phyloP scores from a whole-genome alignment of 1,140 invertebrate genomes.

The Pseudomyrmex concolor region DNA sequence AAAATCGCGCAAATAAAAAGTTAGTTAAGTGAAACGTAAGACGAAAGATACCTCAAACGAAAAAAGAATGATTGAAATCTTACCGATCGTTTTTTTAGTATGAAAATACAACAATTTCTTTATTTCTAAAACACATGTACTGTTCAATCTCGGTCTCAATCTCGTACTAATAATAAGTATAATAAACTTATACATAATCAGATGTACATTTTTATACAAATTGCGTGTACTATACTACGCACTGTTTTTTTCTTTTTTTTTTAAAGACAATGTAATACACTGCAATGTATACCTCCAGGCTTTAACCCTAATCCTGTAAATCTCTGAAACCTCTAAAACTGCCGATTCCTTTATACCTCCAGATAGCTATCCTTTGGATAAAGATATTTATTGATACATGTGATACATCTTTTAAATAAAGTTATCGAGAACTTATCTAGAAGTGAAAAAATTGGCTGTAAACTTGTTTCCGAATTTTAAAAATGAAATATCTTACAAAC shows the following conservation, averaged over 20 bases:
- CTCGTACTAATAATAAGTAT: constrained; percentile 34
- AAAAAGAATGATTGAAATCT: constrained; percentile 24
- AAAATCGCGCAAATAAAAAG: constrained; percentile 1
- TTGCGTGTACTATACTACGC: not conserved
- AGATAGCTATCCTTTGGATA: too few relatives aligned
- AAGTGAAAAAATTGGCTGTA: too few relatives aligned
- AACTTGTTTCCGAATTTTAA: too few relatives aligned
- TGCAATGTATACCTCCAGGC: not conserved
- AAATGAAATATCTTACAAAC: too few relatives aligned
- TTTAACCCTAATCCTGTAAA: too few relatives aligned
- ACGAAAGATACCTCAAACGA: constrained; percentile 41
- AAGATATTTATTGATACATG: too few relatives aligned
- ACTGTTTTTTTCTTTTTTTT: not conserved
- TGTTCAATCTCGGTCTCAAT: constrained; percentile 22
- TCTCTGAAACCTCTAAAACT: too few relatives aligned
- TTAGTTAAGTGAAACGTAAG: constrained; percentile 44
- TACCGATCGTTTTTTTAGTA: constrained; percentile 41
- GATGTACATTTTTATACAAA: constrained; percentile 21
- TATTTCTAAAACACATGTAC: constrained; percentile 25
- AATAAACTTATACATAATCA: constrained; percentile 41
- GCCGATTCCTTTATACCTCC: too few relatives aligned
- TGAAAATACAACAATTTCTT: constrained; percentile 50
- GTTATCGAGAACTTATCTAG: too few relatives aligned
- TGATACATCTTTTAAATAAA: too few relatives aligned
- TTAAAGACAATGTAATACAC: constrained; percentile 9